Evolutionary conservation across 2,113 vertebrate species (phyloP), one percentile per base, ranked within the genome.

Genomic region (Okapia johnstoni): DNA sequence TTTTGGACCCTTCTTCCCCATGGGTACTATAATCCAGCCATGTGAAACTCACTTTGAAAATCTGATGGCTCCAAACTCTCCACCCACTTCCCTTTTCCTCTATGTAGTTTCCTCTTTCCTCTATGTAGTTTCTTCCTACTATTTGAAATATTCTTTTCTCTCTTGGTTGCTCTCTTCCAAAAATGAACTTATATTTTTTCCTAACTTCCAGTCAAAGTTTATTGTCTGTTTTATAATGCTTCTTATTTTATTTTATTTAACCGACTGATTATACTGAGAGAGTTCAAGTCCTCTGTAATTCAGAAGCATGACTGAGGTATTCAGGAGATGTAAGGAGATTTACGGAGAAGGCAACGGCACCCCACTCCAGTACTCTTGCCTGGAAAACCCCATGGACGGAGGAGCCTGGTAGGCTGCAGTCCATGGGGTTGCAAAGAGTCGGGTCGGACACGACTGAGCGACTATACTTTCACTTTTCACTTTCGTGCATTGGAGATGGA

Each of bases 161-260:
- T 88, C 15, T 86, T 79, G 25, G 80, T 73, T 88, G 46, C 0
- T 14, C 16, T 85, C 13, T 76, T 88, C 28, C 7, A 33, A 94
- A 66, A 89, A 40, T 58, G 40, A 55, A 57, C 14, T 55, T 83
- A 40, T 58, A 11, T 85, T 94, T 93, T 90, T 26, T 28, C 85
- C 48, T 95, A 81, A 77, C 23, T 85, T 96, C 36, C 9, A 94
- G 7, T 58, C 50, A 91, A 30, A 90, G 26, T 88, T 93, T 88
- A 52, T 58, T 43, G 11, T 54, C 48, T 94, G 4, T 80, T 90
- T 73, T 48, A 40, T 85, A 58, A 61, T 61, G 3, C 16, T 57
- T 81, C 36, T 19, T 57, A 36, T 21, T 28, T 54, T 93, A 92
- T 92, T 94, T 97, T 96, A 85, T 95, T 90, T 96, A 94, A n/a